Conservation (phyloP, 2,113 vertebrate genomes). For the Campylorhamphus procurvoides region DNA sequence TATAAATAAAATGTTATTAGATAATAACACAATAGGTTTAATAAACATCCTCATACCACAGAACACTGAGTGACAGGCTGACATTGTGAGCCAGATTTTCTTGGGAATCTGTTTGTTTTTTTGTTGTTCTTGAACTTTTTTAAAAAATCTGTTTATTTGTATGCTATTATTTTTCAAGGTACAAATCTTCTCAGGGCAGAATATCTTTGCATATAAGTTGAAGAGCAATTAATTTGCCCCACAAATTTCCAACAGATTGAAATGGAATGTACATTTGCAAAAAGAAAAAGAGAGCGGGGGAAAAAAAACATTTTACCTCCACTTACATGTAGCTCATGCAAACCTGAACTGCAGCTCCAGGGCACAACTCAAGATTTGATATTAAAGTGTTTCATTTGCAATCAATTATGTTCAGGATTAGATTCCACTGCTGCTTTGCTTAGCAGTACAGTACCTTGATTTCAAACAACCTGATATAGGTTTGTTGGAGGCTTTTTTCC, state of each 20-base stretch:
- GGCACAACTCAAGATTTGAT: slow-evolving; percentile 69
- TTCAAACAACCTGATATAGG: slow-evolving; percentile 47
- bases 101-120: neutral
- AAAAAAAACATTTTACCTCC: slow-evolving; percentile 34
- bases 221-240: slow-evolving; percentile 45
- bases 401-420: slow-evolving; percentile 73
- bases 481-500: neutral
- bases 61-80: neutral
- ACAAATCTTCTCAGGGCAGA: neutral
- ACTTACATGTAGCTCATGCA: slow-evolving; percentile 32
- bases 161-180: neutral
- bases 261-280: neutral
- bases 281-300: neutral
- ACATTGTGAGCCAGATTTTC: neutral
- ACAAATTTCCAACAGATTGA: slow-evolving; percentile 26
- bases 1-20: neutral
- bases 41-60: neutral
- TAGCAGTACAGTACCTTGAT: slow-evolving; percentile 44
- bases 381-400: slow-evolving; percentile 77
- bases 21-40: neutral
- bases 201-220: neutral
- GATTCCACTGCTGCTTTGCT: slow-evolving; percentile 32
- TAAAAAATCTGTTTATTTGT: neutral
- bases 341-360: slow-evolving; percentile 65
- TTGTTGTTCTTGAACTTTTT: neutral